A percentile compares a stretch with the other conserved stretches of the same genome.
These are phyloP conservation scores for Epinotia ramella DNA, from an alignment of 2,888 invertebrate genomes.

Conservation along the genomic window DNA sequence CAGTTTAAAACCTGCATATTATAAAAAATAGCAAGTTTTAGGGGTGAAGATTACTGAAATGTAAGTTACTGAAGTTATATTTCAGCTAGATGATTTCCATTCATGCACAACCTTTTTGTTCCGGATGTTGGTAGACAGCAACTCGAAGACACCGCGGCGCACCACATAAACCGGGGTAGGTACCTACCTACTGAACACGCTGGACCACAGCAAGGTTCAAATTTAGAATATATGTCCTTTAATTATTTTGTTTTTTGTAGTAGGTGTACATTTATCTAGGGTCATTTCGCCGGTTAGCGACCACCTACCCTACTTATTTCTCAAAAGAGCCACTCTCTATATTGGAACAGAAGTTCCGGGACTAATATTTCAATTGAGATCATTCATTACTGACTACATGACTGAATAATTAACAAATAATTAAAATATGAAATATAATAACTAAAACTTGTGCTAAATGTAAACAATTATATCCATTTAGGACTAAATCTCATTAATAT, in stretches of 20 bases:
- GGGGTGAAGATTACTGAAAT: neutral
- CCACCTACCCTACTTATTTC: too few relatives aligned
- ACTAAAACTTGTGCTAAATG: too few relatives aligned
- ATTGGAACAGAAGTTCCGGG: too few relatives aligned
- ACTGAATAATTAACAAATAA: too few relatives aligned
- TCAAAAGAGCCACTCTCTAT: too few relatives aligned
- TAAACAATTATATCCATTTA: neutral
- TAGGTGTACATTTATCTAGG: too few relatives aligned
- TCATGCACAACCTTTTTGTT: conserved; percentile 1
- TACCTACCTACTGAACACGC: neutral
- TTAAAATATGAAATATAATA: too few relatives aligned
- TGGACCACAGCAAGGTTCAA: neutral
- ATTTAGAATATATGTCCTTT: neutral
- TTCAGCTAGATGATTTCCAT: neutral
- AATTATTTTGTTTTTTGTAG: too few relatives aligned
- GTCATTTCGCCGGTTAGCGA: too few relatives aligned
- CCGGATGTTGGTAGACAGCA: neutral
- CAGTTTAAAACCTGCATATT: too few relatives aligned
- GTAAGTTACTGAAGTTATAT: neutral
- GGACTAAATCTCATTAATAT: neutral
- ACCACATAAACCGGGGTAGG: neutral
- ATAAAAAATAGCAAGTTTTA: neutral
- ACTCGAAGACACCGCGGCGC: neutral
- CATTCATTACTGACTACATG: too few relatives aligned
- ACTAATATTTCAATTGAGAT: too few relatives aligned